Evolutionary conservation across 2,797 vertebrate genomes (phyloP), one percentile per base, ranked within the genome.

Genomic region (Pangasius larnaudii): DNA sequence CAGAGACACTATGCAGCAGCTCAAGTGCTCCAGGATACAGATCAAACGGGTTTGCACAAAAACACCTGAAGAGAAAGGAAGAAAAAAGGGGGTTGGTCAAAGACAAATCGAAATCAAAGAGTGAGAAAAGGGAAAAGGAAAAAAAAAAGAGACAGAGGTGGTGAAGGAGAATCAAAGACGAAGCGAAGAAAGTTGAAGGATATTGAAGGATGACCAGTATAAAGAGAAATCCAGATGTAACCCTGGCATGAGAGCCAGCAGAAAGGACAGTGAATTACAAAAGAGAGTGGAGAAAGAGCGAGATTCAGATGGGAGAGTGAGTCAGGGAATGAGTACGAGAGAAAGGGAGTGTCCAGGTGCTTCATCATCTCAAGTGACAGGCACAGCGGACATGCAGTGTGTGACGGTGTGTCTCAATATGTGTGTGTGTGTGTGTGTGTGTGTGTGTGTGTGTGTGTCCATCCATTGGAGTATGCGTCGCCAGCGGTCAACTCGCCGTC

Each of bases 331-430:
- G 88, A 89, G 46, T 81, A 84, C 30, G 46, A 79, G 67, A 88
- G 49, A 87, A 65, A 88, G 63, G 88, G 88, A 92, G 91, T 89
- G 89, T 90, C 91, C 84, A 91, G 93, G 94, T 94, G 92, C 93
- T 96, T 95, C 91, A 95, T 96, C 94, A 95, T 95, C 90, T 91
- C 88, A 87, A 74, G 90, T 95, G 95, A 95, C 95, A 95, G 92
- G 91, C 91, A 92, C 92, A 93, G 90, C 86, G 80, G 91, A 92
- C 90, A 90, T 91, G 91, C 93, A 92, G 92, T 85, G 86, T 86
- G 92, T 94, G 84, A 51, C 16, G 27, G 53, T 80, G 84, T 90
- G 58, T 82, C 19, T 86, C 77, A 86, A 77, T 87, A 85, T 89
- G 81, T 87, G 49, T 49, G 82, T 80, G 74, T 86, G 88, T 85